Conservation (phyloP, 2,113 vertebrate genomes). For the Brachypteracias leptosomus region DNA sequence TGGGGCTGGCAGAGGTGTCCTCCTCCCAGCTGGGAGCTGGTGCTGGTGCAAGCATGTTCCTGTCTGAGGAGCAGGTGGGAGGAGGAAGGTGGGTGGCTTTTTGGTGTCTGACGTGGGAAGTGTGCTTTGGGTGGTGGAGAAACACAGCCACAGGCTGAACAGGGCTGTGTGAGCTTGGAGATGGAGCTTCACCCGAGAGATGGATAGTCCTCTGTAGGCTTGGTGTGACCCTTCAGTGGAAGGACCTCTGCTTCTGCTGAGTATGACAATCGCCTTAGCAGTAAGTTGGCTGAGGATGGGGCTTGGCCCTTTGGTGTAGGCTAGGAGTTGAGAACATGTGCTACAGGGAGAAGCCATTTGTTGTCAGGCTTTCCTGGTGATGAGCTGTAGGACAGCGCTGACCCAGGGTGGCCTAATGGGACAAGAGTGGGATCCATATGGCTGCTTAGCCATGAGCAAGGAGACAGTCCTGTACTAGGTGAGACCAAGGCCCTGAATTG, state of each 20-base stretch:
- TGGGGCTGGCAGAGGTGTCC: not conserved
- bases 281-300: not conserved
- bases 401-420: not conserved
- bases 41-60: not conserved
- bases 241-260: not conserved
- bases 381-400: not conserved
- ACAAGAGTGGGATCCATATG: not conserved
- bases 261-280: not conserved
- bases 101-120: not conserved
- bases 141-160: rapidly evolving
- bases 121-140: not conserved
- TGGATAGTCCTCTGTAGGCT: not conserved
- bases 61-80: rapidly evolving
- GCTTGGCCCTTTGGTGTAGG: not conserved
- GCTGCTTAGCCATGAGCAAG: not conserved
- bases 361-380: not conserved
- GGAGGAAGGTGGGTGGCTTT: not conserved
- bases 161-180: not conserved
- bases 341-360: not conserved
- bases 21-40: not conserved
- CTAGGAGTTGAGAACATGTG: not conserved
- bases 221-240: not conserved
- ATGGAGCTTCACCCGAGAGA: not conserved
- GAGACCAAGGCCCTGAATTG: not conserved
- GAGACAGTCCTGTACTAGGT: not conserved